Percentiles rank a stretch among this genome's conserved stretches.
Evolutionary conservation across 2,888 invertebrate species (phyloP).

Genomic region (Troides aeacus): DNA sequence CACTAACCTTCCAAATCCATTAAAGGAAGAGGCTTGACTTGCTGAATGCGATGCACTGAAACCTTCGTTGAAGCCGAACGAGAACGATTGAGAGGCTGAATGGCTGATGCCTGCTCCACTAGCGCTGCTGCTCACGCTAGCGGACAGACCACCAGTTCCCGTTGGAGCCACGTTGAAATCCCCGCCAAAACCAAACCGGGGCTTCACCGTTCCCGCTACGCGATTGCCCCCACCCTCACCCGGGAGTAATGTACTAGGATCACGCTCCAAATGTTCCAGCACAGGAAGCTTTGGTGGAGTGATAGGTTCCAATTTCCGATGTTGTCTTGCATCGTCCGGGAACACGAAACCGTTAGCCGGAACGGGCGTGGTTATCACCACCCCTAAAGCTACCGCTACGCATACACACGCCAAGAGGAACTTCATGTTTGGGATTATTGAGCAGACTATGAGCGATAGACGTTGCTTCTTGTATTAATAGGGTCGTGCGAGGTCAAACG

Average conservation of each 20-base stretch:
- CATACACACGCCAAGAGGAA: conserved; percentile 60
- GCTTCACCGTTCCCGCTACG: conserved; percentile 46
- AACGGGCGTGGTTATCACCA: conserved; percentile 45
- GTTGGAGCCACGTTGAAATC: conserved; percentile 69
- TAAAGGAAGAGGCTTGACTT: conserved; percentile 72
- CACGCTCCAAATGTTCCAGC: conserved; percentile 73
- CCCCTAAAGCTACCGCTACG: conserved; percentile 45
- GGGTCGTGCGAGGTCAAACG: conserved; percentile 70
- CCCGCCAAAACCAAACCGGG: conserved; percentile 63
- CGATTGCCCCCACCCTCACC: conserved; percentile 45
- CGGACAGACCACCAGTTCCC: conserved; percentile 65
- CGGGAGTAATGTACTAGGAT: conserved; percentile 71
- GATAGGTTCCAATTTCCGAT: conserved; percentile 67
- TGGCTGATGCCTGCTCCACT: conserved; percentile 68
- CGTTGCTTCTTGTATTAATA: conserved; percentile 75
- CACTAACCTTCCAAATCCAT: conserved; percentile 72
- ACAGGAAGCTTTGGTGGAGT: conserved; percentile 75
- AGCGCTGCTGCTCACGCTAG: conserved; percentile 69
- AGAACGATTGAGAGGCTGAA: conserved; percentile 71
- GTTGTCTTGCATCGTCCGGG: conserved; percentile 59
- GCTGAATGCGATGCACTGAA: conserved; percentile 76
- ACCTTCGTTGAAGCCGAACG: conserved; percentile 73
- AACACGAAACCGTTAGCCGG: conserved; percentile 66
- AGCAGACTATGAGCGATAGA: conserved; percentile 61
- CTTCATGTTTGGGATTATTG: conserved; percentile 63